These are phyloP conservation scores for Dynastes grantii DNA, from an alignment of 2,888 invertebrate species.

Conservation along the genomic window DNA sequence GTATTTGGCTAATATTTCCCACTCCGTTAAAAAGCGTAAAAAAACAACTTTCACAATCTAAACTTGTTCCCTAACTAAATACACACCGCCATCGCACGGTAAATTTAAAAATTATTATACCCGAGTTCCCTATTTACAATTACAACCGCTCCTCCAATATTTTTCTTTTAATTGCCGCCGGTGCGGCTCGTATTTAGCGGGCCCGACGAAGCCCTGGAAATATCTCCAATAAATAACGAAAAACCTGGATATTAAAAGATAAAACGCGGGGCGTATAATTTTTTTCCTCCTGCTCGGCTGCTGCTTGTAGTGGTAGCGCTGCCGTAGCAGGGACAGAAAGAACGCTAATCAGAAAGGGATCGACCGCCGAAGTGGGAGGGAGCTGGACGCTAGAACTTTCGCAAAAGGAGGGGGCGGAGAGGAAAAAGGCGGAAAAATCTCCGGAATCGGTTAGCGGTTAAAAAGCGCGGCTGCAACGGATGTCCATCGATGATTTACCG, in stretches of 20 bases:
- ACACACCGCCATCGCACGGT: constrained; percentile 42
- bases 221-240: constrained; percentile 47
- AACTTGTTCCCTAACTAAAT: constrained; percentile 41
- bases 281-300: constrained; percentile 18
- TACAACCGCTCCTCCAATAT: constrained; percentile 47
- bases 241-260: constrained; percentile 46
- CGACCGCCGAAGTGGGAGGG: constrained; percentile 7
- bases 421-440: constrained; percentile 24
- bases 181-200: constrained; percentile 41
- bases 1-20: constrained; percentile 17
- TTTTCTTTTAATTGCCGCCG: constrained; percentile 50
- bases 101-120: constrained; percentile 50
- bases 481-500: constrained; percentile 36
- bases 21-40: constrained; percentile 4
- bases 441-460: constrained; percentile 19
- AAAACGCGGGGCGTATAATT: constrained; percentile 35
- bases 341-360: constrained; percentile 38
- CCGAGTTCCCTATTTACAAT: constrained; percentile 46
- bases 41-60: constrained; percentile 28
- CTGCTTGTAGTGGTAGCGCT: background rate
- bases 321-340: constrained; percentile 23
- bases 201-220: constrained; percentile 39
- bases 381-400: background rate
- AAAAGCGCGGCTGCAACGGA: constrained; percentile 27
- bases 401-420: constrained; percentile 1